Evolutionary conservation across 2,888 invertebrate species (phyloP).

Genomic region (Cybosia mesomella): DNA sequence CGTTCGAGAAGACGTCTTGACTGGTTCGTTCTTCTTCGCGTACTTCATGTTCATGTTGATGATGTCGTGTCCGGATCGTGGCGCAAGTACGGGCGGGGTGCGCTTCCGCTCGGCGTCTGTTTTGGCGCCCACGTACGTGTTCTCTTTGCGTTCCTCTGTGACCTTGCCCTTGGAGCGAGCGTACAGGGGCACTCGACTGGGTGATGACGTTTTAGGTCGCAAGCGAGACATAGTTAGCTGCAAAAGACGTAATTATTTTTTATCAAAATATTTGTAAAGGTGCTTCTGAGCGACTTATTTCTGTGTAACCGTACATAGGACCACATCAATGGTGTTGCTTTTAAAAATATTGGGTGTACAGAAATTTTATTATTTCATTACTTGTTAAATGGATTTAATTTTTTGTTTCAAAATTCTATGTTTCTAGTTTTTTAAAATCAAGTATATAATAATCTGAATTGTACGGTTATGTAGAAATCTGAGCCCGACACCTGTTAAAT

Average conservation of each 20-base stretch:
- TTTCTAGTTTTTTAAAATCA: not conserved
- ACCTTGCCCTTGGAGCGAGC: slow-evolving; percentile 76
- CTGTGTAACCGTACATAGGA: not conserved
- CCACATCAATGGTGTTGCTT: too few species aligned
- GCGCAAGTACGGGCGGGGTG: slow-evolving; percentile 61
- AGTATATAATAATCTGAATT: not conserved
- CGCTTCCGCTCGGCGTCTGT: slow-evolving; percentile 67
- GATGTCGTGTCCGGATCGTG: slow-evolving; percentile 72
- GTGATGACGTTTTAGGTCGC: slow-evolving; percentile 75
- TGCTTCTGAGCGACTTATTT: not conserved
- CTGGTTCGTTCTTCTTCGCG: slow-evolving; percentile 72
- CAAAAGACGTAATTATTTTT: slow-evolving; percentile 36
- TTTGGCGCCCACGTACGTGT: slow-evolving; percentile 77
- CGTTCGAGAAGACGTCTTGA: slow-evolving; percentile 67
- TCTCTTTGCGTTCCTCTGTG: slow-evolving; percentile 81
- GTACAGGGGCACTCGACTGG: slow-evolving; percentile 73
- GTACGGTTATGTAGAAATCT: slow-evolving; percentile 9
- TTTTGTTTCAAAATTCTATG: not conserved
- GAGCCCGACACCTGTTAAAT: not conserved
- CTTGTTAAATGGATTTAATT: not conserved
- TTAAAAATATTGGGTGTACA: too few species aligned
- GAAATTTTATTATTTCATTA: not conserved
- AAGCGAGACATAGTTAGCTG: slow-evolving; percentile 80
- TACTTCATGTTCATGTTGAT: slow-evolving; percentile 67
- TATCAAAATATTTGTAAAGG: not conserved